phyloP scores from a whole-genome alignment of 2,888 invertebrate species.

The Dasypogon diadema region DNA sequence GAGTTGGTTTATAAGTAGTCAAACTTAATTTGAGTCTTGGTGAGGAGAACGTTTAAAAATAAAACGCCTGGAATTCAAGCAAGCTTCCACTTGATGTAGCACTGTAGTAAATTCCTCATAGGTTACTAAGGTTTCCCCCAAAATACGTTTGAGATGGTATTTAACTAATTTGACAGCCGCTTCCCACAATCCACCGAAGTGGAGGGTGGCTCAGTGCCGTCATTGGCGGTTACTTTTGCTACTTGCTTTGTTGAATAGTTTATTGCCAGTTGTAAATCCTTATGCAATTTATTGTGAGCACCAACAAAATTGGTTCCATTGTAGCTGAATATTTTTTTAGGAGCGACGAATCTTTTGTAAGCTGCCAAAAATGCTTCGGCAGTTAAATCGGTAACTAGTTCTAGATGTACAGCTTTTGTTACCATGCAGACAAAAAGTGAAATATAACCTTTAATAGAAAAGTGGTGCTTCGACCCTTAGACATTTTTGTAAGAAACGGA shows the following conservation, averaged over 20 bases:
- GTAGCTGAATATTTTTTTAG: too few relatives aligned
- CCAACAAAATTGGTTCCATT: too few relatives aligned
- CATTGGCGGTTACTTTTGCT: too few relatives aligned
- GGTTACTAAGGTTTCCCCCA: background rate
- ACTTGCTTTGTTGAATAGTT: too few relatives aligned
- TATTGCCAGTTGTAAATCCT: too few relatives aligned
- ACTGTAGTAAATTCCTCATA: background rate
- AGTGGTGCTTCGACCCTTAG: background rate
- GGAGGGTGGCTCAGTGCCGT: background rate
- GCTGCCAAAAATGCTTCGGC: background rate
- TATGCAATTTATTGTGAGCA: too few relatives aligned
- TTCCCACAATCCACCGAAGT: background rate
- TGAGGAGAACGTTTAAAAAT: too few relatives aligned
- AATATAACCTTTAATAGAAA: too few relatives aligned
- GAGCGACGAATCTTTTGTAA: too few relatives aligned
- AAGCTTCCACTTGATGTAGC: background rate
- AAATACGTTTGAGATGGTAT: background rate
- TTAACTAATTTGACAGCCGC: background rate
- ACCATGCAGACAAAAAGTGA: too few relatives aligned
- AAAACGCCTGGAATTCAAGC: background rate
- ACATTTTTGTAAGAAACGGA: background rate
- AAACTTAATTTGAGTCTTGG: too few relatives aligned
- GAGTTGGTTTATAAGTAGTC: too few relatives aligned
- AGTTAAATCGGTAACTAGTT: background rate
- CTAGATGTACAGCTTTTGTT: background rate